Conservation (phyloP, 2,113 vertebrate genomes). For the Craseonycteris thonglongyai region DNA sequence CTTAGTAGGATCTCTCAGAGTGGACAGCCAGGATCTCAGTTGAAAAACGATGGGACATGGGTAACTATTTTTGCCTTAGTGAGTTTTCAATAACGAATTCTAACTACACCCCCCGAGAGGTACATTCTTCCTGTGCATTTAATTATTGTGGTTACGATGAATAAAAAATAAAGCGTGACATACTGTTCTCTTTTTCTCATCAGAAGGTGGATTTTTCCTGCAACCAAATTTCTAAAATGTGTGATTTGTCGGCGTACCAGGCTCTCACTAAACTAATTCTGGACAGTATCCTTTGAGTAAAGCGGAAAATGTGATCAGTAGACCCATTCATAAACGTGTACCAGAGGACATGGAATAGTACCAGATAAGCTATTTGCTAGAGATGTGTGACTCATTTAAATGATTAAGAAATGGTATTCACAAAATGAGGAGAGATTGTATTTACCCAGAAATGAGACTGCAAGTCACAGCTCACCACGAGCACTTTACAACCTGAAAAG, state of each 20-base stretch:
- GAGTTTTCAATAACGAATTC: background rate
- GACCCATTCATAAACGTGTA: background rate
- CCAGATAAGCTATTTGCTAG: background rate
- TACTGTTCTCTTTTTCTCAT: slow-evolving; percentile 28
- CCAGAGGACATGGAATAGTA: background rate
- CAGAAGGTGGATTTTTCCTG: slow-evolving; percentile 92
- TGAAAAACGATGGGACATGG: background rate
- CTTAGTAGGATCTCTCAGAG: fast-evolving
- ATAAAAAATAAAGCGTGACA: background rate
- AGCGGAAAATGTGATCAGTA: background rate
- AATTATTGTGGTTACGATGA: background rate
- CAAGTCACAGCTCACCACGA: background rate
- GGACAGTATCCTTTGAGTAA: slow-evolving; percentile 92
- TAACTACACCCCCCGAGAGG: background rate
- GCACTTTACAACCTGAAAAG: background rate
- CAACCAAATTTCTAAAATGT: slow-evolving; percentile 89
- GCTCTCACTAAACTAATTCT: slow-evolving; percentile 85
- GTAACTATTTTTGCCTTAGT: background rate
- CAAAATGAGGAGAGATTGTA: background rate
- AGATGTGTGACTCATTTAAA: background rate
- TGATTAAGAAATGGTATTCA: background rate
- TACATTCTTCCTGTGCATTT: background rate
- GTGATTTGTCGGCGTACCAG: slow-evolving; percentile 82
- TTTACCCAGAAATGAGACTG: background rate
- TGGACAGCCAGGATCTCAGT: background rate